Evolutionary conservation across 2,113 vertebrate species (phyloP).

Genomic region (Grallaria varia): DNA sequence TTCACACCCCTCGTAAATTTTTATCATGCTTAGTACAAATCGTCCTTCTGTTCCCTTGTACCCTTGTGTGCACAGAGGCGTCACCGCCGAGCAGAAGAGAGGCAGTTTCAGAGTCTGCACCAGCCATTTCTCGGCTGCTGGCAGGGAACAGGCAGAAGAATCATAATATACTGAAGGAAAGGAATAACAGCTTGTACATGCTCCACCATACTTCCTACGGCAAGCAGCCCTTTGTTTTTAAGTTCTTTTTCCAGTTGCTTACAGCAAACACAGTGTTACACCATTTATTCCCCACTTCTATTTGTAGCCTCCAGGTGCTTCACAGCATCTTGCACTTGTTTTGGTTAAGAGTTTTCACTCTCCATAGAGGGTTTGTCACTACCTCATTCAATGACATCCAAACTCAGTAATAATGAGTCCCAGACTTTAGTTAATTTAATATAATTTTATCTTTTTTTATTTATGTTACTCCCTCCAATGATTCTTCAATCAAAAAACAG

Average conservation of each 20-base stretch:
- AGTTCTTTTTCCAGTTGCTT: neutral
- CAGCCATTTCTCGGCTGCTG: neutral
- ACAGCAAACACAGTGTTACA: neutral
- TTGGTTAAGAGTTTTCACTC: constrained; percentile 19
- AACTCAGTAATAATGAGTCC: neutral
- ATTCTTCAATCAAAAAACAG: neutral
- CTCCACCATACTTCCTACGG: neutral
- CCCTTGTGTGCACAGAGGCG: fast-evolving
- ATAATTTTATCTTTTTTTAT: neutral
- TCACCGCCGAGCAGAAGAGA: fast-evolving
- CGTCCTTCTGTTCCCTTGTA: neutral
- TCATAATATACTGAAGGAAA: neutral
- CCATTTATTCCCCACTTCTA: neutral
- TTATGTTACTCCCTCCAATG: neutral
- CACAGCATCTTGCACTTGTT: neutral
- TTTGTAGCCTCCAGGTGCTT: neutral
- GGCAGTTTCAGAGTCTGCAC: neutral
- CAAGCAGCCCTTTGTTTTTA: neutral
- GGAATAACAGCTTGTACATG: neutral
- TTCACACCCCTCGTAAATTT: fast-evolving
- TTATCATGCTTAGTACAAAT: neutral
- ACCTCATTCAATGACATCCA: neutral
- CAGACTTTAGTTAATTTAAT: neutral
- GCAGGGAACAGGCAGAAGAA: fast-evolving
- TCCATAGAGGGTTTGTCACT: neutral